phyloP scores from a whole-genome alignment of 92 coral and sea anemone species.

The Actinostola sp. region DNA sequence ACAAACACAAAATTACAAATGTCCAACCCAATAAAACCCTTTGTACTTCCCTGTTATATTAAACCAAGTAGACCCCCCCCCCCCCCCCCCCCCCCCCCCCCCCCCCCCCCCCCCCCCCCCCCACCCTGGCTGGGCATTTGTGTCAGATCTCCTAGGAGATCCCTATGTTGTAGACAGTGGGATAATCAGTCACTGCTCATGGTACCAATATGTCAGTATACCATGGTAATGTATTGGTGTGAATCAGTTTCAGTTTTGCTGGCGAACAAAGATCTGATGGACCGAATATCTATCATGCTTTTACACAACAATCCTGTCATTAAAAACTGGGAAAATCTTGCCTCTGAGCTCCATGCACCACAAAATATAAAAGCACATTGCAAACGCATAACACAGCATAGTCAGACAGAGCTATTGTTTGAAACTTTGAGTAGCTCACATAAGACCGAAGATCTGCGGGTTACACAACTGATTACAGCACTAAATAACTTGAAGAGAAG shows the following conservation, averaged over 20 bases:
- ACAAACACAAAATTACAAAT: too few species aligned
- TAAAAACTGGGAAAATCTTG: conserved; percentile 33
- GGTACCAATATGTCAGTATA: not conserved
- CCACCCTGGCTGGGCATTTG: too few species aligned
- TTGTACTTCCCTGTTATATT: too few species aligned
- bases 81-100: too few species aligned
- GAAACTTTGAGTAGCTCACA: conserved; percentile 15
- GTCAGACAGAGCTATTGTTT: conserved; percentile 29
- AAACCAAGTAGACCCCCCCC: too few species aligned
- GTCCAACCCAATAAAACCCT: too few species aligned
- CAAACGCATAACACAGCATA: conserved; percentile 7
- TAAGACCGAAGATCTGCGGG: conserved; percentile 20
- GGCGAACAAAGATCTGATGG: not conserved
- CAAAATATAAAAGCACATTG: conserved; percentile 11
- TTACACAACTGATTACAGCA: conserved; percentile 4
- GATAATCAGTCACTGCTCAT: not conserved
- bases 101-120: too few species aligned
- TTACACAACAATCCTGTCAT: not conserved
- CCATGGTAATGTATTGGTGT: not conserved
- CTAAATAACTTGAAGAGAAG: conserved; percentile 33
- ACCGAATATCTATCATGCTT: not conserved
- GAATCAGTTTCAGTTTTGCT: conserved; percentile 14
- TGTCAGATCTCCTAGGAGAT: too few species aligned
- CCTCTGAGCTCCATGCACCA: conserved; percentile 34
- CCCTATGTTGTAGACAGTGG: not conserved